phyloP scores from a whole-genome alignment of 2,113 vertebrate species.

The Ploceus nigricollis region DNA sequence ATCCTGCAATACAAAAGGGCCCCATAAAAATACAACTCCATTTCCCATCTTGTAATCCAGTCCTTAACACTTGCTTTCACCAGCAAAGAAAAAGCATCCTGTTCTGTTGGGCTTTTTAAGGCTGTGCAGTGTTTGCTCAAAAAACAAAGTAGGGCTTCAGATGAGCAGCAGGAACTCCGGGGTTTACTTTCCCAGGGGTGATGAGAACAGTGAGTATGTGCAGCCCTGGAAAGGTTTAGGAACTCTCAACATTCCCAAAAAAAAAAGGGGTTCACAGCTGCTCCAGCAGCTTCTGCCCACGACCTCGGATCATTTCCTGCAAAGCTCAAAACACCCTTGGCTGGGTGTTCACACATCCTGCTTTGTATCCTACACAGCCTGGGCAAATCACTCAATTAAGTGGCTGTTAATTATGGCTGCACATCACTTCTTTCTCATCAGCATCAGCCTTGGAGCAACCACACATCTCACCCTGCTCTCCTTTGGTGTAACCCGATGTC shows the following conservation, averaged over 20 bases:
- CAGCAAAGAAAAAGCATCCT: background rate
- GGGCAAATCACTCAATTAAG: background rate
- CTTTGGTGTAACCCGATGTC: background rate
- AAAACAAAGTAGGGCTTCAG: background rate
- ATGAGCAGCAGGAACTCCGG: rapidly evolving
- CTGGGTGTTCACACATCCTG: background rate
- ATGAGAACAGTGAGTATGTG: background rate
- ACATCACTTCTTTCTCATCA: background rate
- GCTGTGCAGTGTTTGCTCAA: background rate
- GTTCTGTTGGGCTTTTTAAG: background rate
- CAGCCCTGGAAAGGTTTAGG: background rate
- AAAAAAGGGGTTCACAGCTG: background rate
- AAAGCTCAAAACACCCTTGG: background rate
- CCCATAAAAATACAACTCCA: background rate
- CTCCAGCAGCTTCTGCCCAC: background rate
- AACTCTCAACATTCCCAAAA: background rate
- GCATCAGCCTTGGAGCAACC: background rate
- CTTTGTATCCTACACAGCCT: background rate
- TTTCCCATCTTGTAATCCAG: background rate
- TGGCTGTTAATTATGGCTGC: background rate
- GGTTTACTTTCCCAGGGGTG: background rate
- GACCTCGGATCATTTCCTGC: background rate
- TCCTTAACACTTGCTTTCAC: background rate
- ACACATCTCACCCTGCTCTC: background rate
- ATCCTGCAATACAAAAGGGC: slow-evolving; percentile 1